phyloP scores from a whole-genome alignment of 2,888 invertebrate species.

The Parnassius orleans region DNA sequence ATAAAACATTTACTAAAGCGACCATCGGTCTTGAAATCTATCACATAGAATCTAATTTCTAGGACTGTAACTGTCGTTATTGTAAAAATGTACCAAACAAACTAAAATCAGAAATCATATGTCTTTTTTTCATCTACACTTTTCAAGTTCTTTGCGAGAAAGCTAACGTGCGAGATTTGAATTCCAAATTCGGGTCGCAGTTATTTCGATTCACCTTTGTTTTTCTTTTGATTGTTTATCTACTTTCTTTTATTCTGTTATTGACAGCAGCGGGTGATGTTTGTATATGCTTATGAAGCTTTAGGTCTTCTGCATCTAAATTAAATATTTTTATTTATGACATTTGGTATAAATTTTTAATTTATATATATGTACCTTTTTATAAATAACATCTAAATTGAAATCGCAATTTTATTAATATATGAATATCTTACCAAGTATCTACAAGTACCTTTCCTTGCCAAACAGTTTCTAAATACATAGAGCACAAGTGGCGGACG shows the following conservation, averaged over 20 bases:
- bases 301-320: slow-evolving; percentile 12
- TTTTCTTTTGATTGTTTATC: slow-evolving; percentile 76
- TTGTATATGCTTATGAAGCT: slow-evolving; percentile 58
- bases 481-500: slow-evolving; percentile 32
- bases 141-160: slow-evolving; percentile 30
- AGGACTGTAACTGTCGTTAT: too few relatives aligned
- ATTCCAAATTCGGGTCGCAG: slow-evolving; percentile 74
- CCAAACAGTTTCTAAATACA: slow-evolving; percentile 10
- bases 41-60: too few relatives aligned
- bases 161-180: slow-evolving; percentile 77
- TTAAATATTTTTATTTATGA: neutral
- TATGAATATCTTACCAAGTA: neutral
- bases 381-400: too few relatives aligned
- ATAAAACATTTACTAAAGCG: too few relatives aligned
- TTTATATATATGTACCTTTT: too few relatives aligned
- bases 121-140: slow-evolving; percentile 26
- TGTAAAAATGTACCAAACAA: neutral
- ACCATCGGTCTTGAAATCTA: too few relatives aligned
- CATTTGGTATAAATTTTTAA: too few relatives aligned
- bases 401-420: too few relatives aligned
- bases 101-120: neutral
- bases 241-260: slow-evolving; percentile 71
- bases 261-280: slow-evolving; percentile 52
- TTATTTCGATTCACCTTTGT: slow-evolving; percentile 74
- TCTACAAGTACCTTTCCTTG: slow-evolving; percentile 10